A percentile compares a stretch with the other conserved stretches of the same genome.
These are phyloP conservation scores for Meles meles DNA, from an alignment of 2,113 vertebrate species.

Conservation along the genomic window DNA sequence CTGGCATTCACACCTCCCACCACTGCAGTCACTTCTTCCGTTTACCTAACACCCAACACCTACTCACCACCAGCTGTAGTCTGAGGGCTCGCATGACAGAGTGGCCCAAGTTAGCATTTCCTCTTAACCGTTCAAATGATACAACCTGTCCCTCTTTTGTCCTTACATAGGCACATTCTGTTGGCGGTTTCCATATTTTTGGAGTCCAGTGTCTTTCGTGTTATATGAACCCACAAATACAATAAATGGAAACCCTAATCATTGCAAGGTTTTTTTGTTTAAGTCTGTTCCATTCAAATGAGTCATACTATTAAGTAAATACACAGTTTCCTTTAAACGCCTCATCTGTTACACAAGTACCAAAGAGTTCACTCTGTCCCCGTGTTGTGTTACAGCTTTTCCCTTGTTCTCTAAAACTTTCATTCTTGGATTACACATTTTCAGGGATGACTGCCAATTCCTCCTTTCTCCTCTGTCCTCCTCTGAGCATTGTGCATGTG, in stretches of 20 bases:
- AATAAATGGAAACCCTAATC: conserved; percentile 48
- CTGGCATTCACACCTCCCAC: conserved; percentile 47
- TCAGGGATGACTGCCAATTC: conserved; percentile 44
- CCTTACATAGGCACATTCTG: not conserved
- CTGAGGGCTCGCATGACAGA: not conserved
- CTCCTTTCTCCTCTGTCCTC: not conserved
- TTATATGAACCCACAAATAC: not conserved
- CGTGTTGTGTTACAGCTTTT: conserved; percentile 7
- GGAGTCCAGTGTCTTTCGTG: not conserved
- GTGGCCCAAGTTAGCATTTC: not conserved
- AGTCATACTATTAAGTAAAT: conserved; percentile 57
- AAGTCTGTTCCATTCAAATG: conserved; percentile 55
- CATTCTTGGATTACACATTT: conserved; percentile 55
- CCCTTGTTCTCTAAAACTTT: conserved; percentile 49
- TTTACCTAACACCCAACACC: not conserved
- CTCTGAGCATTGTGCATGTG: not conserved
- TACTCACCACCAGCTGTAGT: conserved; percentile 20
- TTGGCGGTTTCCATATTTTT: not conserved
- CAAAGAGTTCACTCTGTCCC: conserved; percentile 36
- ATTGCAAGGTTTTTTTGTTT: not conserved
- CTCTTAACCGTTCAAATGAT: not conserved
- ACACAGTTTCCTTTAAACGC: conserved; percentile 40
- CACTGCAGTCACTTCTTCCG: conserved; percentile 19
- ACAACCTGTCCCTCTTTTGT: not conserved
- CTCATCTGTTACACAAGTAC: conserved; percentile 49